Conservation (phyloP, 2,113 vertebrate species). For the Leptobrachium ailaonicum region DNA sequence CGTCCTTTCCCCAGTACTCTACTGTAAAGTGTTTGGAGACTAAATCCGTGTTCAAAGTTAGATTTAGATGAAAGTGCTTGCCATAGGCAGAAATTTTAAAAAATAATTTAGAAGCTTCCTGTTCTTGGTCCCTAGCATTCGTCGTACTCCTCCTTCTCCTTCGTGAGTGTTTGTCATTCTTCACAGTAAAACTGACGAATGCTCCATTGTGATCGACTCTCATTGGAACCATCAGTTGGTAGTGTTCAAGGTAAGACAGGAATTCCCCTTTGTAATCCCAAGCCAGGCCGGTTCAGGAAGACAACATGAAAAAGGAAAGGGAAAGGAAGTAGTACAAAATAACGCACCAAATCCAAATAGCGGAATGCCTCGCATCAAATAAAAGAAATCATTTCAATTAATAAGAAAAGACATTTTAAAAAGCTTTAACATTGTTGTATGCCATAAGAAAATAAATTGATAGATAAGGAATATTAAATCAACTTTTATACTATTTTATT, state of each 20-base stretch:
- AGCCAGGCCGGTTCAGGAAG: slow-evolving; percentile 69
- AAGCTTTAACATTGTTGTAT: too few relatives aligned
- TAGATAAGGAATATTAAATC: too few relatives aligned
- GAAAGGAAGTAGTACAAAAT: slow-evolving; percentile 69
- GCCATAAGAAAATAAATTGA: too few relatives aligned
- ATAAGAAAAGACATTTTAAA: too few relatives aligned
- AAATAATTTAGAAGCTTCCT: slow-evolving; percentile 84
- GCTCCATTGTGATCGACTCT: slow-evolving; percentile 92
- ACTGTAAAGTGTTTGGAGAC: slow-evolving; percentile 95
- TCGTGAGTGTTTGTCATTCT: slow-evolving; percentile 84
- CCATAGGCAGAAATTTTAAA: slow-evolving; percentile 97
- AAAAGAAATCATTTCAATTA: too few relatives aligned
- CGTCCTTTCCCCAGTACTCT: slow-evolving; percentile 94
- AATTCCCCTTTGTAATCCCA: slow-evolving; percentile 91
- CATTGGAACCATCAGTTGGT: slow-evolving; percentile 92
- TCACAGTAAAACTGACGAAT: slow-evolving; percentile 97
- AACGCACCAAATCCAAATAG: slow-evolving; percentile 18
- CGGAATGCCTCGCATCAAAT: too few relatives aligned
- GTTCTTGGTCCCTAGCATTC: slow-evolving; percentile 73
- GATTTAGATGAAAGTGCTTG: slow-evolving; percentile 97
- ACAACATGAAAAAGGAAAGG: slow-evolving; percentile 64
- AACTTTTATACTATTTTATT: too few relatives aligned
- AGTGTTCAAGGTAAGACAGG: slow-evolving; percentile 97
- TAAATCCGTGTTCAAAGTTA: slow-evolving; percentile 93
- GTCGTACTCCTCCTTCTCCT: slow-evolving; percentile 80